A percentile compares a stretch with the other conserved stretches of the same genome.
These are phyloP conservation scores for Glossophaga mutica DNA, from an alignment of 2,797 vertebrate genomes.

Conservation along the genomic window DNA sequence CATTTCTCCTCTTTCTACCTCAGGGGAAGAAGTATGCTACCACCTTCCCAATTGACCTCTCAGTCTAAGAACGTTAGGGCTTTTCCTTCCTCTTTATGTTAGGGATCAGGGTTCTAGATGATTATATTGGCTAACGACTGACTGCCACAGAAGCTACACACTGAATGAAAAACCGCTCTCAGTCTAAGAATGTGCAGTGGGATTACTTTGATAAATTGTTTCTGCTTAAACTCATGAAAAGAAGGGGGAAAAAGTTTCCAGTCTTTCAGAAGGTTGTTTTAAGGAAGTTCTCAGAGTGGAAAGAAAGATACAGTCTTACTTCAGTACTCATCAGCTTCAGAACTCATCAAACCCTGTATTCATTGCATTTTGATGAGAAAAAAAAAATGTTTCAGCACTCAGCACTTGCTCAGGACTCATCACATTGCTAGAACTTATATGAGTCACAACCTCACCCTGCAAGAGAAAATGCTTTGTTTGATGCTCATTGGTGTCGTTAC, in stretches of 20 bases:
- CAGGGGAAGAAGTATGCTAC: background rate
- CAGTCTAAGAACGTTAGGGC: background rate
- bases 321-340: too few relatives aligned
- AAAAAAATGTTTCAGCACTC: too few relatives aligned
- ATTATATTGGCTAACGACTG: background rate
- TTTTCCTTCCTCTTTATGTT: background rate
- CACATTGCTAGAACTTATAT: too few relatives aligned
- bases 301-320: background rate
- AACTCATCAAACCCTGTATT: too few relatives aligned
- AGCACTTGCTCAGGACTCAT: too few relatives aligned
- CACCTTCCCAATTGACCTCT: background rate
- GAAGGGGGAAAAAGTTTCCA: background rate
- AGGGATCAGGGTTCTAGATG: background rate
- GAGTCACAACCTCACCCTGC: too few relatives aligned
- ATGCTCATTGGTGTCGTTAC: too few relatives aligned
- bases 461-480: too few relatives aligned
- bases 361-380: too few relatives aligned
- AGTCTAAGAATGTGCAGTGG: slow-evolving; percentile 58
- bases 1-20: background rate
- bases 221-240: slow-evolving; percentile 56
- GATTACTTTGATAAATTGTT: slow-evolving; percentile 59
- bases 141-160: slow-evolving; percentile 50
- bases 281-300: background rate
- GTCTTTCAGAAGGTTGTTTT: background rate
- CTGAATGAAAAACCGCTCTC: slow-evolving; percentile 64